Conservation (phyloP, 2,888 invertebrate genomes). For the Drosophila nigritarsus region DNA sequence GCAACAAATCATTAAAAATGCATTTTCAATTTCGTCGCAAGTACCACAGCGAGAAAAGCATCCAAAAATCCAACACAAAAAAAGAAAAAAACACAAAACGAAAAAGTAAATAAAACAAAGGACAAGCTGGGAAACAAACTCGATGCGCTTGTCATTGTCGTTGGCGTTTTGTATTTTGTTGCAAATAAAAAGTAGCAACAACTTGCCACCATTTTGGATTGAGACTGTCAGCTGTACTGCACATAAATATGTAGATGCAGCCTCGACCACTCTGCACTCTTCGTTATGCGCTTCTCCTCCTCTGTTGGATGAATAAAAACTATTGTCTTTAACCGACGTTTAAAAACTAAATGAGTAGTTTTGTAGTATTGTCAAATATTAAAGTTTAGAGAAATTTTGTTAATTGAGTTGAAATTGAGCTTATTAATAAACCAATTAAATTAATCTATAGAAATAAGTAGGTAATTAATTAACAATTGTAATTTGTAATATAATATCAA, state of each 20-base stretch:
- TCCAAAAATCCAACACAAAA: constrained; percentile 15
- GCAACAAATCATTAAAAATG: constrained; percentile 78
- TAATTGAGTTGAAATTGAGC: neutral
- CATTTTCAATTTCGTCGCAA: constrained; percentile 75
- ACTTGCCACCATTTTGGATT: constrained; percentile 49
- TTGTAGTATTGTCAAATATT: no score
- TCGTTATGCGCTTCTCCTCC: constrained; percentile 5
- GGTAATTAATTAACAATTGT: neutral
- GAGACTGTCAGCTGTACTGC: constrained; percentile 44
- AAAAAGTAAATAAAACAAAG: constrained; percentile 33
- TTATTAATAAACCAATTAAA: neutral
- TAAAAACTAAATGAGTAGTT: neutral
- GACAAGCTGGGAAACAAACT: constrained; percentile 40
- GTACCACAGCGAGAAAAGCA: constrained; percentile 32
- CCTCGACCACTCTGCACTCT: constrained; percentile 23
- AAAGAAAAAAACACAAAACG: constrained; percentile 10
- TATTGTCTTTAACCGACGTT: neutral
- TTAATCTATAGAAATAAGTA: neutral
- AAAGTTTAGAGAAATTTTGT: neutral
- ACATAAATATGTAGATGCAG: constrained; percentile 28
- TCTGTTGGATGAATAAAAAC: neutral
- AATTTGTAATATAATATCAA: neutral
- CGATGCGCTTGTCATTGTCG: constrained; percentile 56
- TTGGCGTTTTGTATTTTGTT: constrained; percentile 62
- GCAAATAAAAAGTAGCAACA: constrained; percentile 60